These are phyloP conservation scores for Catajapyx aquilonaris DNA, from an alignment of 1,140 invertebrate genomes.

Conservation along the genomic window DNA sequence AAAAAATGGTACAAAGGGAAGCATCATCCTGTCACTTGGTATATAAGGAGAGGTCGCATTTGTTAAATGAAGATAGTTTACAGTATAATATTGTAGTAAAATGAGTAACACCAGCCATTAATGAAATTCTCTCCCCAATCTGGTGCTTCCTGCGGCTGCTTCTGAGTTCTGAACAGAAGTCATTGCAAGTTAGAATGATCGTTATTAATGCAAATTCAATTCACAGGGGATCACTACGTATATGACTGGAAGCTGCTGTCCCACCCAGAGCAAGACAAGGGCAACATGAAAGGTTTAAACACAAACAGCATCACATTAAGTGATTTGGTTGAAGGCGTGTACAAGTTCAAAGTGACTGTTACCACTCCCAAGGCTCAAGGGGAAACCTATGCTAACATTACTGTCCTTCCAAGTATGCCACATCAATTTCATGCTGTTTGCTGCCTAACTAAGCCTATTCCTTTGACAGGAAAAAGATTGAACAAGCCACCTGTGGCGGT, in stretches of 20 bases:
- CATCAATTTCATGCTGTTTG: neutral
- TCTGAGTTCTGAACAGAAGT: too few relatives aligned
- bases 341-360: conserved; percentile 71
- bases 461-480: conserved; percentile 43
- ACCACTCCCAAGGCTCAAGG: conserved; percentile 49
- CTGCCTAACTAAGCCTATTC: conserved; percentile 2
- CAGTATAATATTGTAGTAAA: too few relatives aligned
- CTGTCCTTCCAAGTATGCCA: conserved; percentile 55
- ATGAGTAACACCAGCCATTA: too few relatives aligned
- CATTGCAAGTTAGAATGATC: too few relatives aligned
- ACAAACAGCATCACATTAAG: conserved; percentile 50
- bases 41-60: too few relatives aligned
- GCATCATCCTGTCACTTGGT: too few relatives aligned
- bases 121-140: too few relatives aligned
- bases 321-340: conserved; percentile 62
- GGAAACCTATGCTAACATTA: conserved; percentile 71
- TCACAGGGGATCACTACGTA: conserved; percentile 43
- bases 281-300: conserved; percentile 70
- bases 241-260: conserved; percentile 73
- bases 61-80: too few relatives aligned
- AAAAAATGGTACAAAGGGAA: too few relatives aligned
- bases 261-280: conserved; percentile 51
- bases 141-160: too few relatives aligned
- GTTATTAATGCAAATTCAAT: too few relatives aligned
- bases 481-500: conserved; percentile 70